A percentile compares a stretch with the other conserved stretches of the same genome.
Conservation (phyloP, 2,113 vertebrate genomes). For the Eptesicus fuscus region DNA sequence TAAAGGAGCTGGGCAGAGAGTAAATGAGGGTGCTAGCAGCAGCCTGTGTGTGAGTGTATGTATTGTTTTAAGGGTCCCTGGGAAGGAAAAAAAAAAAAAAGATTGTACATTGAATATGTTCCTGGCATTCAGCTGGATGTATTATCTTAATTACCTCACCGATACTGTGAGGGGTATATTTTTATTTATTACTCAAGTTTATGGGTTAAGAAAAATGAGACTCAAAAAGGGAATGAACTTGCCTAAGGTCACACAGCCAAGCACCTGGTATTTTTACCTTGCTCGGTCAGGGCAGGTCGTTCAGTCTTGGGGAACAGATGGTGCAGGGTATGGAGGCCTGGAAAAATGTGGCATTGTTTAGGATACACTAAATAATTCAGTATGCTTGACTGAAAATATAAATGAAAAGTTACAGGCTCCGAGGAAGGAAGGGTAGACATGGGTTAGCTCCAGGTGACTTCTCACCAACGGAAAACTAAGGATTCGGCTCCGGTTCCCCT, state of each 20-base stretch:
- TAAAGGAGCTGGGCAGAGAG: background rate
- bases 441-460: background rate
- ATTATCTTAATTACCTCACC: background rate
- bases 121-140: background rate
- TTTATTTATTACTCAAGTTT: slow-evolving; percentile 5
- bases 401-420: background rate
- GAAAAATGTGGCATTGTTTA: background rate
- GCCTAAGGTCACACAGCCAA: background rate
- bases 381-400: background rate
- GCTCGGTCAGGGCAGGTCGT: background rate
- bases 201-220: background rate
- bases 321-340: background rate
- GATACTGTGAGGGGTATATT: background rate
- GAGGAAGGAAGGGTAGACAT: background rate
- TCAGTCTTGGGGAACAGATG: background rate
- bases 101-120: background rate
- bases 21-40: background rate
- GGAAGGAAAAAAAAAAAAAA: background rate
- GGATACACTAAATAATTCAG: background rate
- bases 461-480: background rate
- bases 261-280: background rate
- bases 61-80: background rate
- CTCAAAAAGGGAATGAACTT: background rate
- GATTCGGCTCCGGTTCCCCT: background rate
- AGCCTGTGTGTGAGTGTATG: background rate